Evolutionary conservation across 1,140 invertebrate genomes (phyloP).

Genomic region (Drosophila bocqueti): DNA sequence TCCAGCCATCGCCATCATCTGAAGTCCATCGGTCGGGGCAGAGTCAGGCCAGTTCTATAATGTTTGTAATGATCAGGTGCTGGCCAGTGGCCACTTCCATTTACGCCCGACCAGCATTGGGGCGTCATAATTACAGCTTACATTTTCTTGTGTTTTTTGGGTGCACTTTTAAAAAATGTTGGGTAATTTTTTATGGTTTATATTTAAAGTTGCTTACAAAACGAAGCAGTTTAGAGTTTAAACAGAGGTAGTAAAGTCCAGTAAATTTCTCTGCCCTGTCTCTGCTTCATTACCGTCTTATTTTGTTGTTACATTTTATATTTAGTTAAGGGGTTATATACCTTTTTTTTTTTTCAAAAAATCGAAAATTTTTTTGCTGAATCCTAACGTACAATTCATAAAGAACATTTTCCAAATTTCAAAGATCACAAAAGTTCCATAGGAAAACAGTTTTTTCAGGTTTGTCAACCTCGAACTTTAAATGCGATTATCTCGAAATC

Average conservation of each 20-base stretch:
- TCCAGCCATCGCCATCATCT: constrained; percentile 17
- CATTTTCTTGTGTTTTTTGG: constrained; percentile 11
- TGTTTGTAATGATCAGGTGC: constrained; percentile 47
- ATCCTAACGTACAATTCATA: no score
- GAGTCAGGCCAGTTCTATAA: constrained; percentile 16
- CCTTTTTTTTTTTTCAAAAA: no score
- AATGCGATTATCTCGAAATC: no score
- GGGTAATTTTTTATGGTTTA: no score
- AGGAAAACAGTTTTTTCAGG: no score
- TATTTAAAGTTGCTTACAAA: neutral
- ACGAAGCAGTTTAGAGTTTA: neutral
- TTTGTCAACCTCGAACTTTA: no score
- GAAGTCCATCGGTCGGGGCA: neutral
- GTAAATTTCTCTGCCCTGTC: neutral
- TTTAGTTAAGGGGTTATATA: no score
- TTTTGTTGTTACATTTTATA: neutral
- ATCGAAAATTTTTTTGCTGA: no score
- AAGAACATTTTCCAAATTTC: no score
- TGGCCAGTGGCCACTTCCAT: constrained; percentile 30
- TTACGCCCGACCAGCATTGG: constrained; percentile 30
- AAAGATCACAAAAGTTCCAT: no score
- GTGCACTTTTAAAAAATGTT: neutral
- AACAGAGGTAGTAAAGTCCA: neutral
- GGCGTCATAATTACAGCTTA: constrained; percentile 73
- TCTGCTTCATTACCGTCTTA: no score